A percentile compares a stretch with the other conserved stretches of the same genome.
Conservation (phyloP, 2,113 vertebrate genomes). For the Setophaga kirtlandii region DNA sequence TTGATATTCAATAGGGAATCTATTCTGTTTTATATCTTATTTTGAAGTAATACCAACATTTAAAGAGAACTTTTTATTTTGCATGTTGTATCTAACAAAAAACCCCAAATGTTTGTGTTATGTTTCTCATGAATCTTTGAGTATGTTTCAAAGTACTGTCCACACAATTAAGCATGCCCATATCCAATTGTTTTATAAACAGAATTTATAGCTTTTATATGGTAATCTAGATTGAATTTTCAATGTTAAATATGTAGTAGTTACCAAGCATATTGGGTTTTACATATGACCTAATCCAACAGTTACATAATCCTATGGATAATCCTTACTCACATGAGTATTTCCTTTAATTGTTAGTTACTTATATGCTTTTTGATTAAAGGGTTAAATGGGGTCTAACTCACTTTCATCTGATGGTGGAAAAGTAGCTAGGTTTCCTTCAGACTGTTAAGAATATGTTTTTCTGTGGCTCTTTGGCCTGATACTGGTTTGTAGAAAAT, state of each 20-base stretch:
- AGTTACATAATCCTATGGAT: not conserved
- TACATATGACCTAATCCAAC: not conserved
- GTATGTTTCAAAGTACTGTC: not conserved
- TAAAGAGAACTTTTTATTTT: not conserved
- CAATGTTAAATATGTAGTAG: not conserved
- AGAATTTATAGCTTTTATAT: not conserved
- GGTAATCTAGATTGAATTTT: not conserved
- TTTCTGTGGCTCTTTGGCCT: not conserved
- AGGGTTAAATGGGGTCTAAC: not conserved
- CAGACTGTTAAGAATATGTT: not conserved
- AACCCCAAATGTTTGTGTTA: accelerated
- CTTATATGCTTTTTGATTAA: not conserved
- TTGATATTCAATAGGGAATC: not conserved
- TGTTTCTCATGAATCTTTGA: not conserved
- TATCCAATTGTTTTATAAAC: not conserved
- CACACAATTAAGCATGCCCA: not conserved
- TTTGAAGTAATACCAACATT: not conserved
- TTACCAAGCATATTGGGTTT: not conserved
- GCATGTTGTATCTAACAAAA: not conserved
- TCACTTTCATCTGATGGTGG: not conserved
- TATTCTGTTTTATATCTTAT: not conserved
- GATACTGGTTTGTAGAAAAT: not conserved
- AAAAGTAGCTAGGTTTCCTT: not conserved
- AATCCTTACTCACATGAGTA: not conserved
- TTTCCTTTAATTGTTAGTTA: not conserved